phyloP scores from a whole-genome alignment of 2,888 invertebrate species.

The Heliconius ismenius region DNA sequence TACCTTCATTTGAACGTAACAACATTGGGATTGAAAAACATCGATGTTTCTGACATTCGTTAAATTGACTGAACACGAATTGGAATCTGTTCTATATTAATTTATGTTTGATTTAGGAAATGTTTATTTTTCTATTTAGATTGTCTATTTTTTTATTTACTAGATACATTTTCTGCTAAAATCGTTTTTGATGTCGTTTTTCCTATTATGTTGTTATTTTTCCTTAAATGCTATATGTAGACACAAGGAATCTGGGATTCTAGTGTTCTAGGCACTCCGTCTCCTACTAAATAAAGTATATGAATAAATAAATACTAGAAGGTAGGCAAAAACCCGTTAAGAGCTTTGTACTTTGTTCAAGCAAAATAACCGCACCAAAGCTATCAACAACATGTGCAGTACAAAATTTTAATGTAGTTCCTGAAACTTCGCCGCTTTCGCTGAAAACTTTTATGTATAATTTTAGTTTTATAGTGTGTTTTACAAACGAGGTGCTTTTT shows the following conservation, averaged over 20 bases:
- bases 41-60: neutral
- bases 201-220: no score
- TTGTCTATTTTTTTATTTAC: no score
- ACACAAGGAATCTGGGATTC: no score
- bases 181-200: no score
- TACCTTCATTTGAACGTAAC: no score
- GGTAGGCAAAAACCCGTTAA: neutral
- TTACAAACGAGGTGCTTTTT: neutral
- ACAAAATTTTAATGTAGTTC: neutral
- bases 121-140: no score
- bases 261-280: neutral
- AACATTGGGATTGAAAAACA: neutral
- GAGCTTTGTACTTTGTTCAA: neutral
- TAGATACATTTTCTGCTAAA: no score
- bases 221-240: no score
- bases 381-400: slow-evolving; percentile 15
- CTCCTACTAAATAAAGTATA: neutral
- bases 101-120: no score
- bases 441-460: neutral
- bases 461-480: slow-evolving; percentile 2
- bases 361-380: neutral
- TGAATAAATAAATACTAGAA: neutral
- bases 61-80: no score
- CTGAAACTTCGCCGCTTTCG: neutral
- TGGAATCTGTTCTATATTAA: no score